Conservation (phyloP, 2,797 vertebrate species). For the Enteromius argenteus region DNA sequence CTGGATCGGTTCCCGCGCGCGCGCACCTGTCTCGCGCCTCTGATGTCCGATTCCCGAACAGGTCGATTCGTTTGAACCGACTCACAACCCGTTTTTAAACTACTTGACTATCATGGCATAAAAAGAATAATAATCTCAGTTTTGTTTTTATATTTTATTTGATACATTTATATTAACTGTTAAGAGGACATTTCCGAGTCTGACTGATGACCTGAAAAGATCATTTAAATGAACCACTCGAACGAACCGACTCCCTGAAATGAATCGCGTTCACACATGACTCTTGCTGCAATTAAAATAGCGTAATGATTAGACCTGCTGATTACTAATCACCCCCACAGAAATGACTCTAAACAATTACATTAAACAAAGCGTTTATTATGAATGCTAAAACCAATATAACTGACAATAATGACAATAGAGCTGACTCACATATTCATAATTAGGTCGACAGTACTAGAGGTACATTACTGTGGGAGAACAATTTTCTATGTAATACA, state of each 20-base stretch:
- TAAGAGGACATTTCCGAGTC: not conserved
- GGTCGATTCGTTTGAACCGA: not conserved
- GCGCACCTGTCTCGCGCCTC: not conserved
- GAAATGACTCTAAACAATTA: not conserved
- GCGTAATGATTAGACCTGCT: not conserved
- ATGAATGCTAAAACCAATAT: not conserved
- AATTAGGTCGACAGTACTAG: not conserved
- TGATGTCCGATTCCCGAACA: not conserved
- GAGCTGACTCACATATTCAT: not conserved
- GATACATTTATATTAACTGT: not conserved
- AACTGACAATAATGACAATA: too few species aligned
- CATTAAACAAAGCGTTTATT: not conserved
- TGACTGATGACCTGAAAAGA: not conserved
- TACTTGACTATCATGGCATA: not conserved
- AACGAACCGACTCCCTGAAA: not conserved
- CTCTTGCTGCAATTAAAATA: constrained; percentile 7
- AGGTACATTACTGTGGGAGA: not conserved
- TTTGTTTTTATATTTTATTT: too few species aligned
- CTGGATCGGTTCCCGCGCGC: not conserved
- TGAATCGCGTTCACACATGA: not conserved
- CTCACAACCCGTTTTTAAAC: not conserved
- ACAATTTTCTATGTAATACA: not conserved
- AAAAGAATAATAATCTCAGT: not conserved
- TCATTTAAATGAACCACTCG: not conserved
- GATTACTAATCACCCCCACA: not conserved